Evolutionary conservation across 1,140 invertebrate genomes (phyloP).

Genomic region (Trypoxylus dichotomus): DNA sequence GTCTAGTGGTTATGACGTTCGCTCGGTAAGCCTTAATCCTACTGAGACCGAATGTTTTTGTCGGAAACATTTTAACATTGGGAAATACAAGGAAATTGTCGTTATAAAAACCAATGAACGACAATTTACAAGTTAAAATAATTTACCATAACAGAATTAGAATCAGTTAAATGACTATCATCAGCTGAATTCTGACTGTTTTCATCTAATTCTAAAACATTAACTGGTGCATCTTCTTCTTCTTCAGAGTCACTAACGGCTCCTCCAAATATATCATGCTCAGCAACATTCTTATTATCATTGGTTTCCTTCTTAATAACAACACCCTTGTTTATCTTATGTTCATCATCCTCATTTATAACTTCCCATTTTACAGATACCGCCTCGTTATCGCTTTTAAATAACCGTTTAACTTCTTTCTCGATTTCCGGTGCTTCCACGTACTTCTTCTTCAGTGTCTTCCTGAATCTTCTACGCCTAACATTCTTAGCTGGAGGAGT

Average conservation of each 20-base stretch:
- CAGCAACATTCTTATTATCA: slow-evolving; percentile 56
- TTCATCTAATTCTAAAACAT: slow-evolving; percentile 78
- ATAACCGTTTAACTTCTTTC: slow-evolving; percentile 90
- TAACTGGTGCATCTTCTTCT: slow-evolving; percentile 70
- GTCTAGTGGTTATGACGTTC: too few species aligned
- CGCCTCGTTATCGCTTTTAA: slow-evolving; percentile 91
- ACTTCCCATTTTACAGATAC: slow-evolving; percentile 89
- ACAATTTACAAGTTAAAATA: neutral
- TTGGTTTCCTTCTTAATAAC: slow-evolving; percentile 62
- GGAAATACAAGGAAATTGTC: too few species aligned
- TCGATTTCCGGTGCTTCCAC: slow-evolving; percentile 97
- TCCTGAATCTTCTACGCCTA: slow-evolving; percentile 87
- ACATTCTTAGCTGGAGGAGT: slow-evolving; percentile 96
- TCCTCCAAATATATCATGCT: slow-evolving; percentile 88
- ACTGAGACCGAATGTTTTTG: too few species aligned
- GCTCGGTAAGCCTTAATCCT: too few species aligned
- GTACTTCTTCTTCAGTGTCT: slow-evolving; percentile 95
- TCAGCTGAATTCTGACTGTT: slow-evolving; percentile 73
- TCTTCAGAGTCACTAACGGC: slow-evolving; percentile 82
- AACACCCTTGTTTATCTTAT: slow-evolving; percentile 62
- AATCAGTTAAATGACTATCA: slow-evolving; percentile 76
- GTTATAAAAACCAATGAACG: too few species aligned
- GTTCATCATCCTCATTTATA: slow-evolving; percentile 86
- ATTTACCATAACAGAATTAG: slow-evolving; percentile 66
- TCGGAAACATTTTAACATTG: too few species aligned